Base-by-base conservation (phyloP, 2,113 vertebrate species). In the Saguinus midas region DNA sequence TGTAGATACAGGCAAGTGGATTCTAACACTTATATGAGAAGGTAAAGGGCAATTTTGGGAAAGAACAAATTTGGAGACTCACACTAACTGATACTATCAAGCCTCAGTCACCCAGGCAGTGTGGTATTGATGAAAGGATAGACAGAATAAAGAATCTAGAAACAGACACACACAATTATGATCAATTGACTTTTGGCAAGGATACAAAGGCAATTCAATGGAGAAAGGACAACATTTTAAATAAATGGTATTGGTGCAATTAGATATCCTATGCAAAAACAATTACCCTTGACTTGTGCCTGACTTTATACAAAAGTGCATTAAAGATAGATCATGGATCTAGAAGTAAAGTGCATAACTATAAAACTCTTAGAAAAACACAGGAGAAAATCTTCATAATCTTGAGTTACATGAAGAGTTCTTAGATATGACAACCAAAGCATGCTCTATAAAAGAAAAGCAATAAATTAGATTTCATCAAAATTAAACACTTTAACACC, bases 141-240 rank as follows among this genome's bases (percentile, higher is more conserved):
- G 11, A 20, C 21, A 55, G 27, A 40, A 57, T 32, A 64, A 45
- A 97, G 32, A 76, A 27, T 61, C 10, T 25, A 40, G 82, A 91
- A 87, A 40, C 48, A 78, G 76, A 25, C 8, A 80, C 27, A 16
- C 8, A 48, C 40, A 76, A 43, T n/a, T 11, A 32, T 6, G 35
- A 14, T 13, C 50, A 52, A 43, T 0, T 79, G 48, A 50, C 32
- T 88, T 92, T 64, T 35, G 23, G 32, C 14, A 23, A 87, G 48
- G 61, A 55, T 18, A 27, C 35, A 94, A 73, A 75, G 13, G 48
- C 58, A 79, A 35, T 37, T 94, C 58, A 43, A 13, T 25, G 55
- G 57, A 64, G 35, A 96, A 95, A 92, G 57, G 29, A 76, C 20
- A 86, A 7, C 61, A 32, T 64, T 87, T 90, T 94, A 40, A 92